Evolutionary conservation across 2,888 invertebrate genomes (phyloP).

Genomic region (Macrosiphum euphorbiae): DNA sequence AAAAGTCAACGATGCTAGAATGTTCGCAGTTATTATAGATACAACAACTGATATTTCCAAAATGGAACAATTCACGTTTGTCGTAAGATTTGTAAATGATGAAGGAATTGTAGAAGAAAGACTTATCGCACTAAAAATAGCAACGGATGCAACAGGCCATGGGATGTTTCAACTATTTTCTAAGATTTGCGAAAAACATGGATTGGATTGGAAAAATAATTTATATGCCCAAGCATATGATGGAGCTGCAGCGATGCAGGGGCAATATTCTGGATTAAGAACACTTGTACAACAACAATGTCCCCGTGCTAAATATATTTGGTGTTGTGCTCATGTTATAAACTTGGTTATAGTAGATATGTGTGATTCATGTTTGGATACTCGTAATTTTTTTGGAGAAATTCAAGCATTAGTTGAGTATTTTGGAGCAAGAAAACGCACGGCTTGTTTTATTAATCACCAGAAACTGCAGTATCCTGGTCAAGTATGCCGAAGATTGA

Average conservation of each 20-base stretch:
- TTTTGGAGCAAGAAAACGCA: not conserved
- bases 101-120: constrained; percentile 28
- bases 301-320: constrained; percentile 65
- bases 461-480: no score
- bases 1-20: constrained; percentile 16
- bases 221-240: constrained; percentile 67
- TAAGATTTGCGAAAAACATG: not conserved
- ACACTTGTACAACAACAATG: constrained; percentile 63
- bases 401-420: not conserved
- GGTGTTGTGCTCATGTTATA: constrained; percentile 53
- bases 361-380: constrained; percentile 27
- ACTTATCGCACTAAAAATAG: constrained; percentile 23
- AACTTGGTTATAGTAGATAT: constrained; percentile 31
- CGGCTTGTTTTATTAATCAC: no score
- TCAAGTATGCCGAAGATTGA: no score
- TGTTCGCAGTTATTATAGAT: constrained; percentile 45
- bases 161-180: not conserved
- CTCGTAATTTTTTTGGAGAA: constrained; percentile 13
- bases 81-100: constrained; percentile 23
- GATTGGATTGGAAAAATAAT: not conserved
- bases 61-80: constrained; percentile 43
- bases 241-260: constrained; percentile 67
- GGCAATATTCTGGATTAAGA: constrained; percentile 66
- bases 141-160: constrained; percentile 3
- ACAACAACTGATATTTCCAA: constrained; percentile 47